phyloP scores from a whole-genome alignment of 1,140 invertebrate species.

The Zaprionus tsacasi region DNA sequence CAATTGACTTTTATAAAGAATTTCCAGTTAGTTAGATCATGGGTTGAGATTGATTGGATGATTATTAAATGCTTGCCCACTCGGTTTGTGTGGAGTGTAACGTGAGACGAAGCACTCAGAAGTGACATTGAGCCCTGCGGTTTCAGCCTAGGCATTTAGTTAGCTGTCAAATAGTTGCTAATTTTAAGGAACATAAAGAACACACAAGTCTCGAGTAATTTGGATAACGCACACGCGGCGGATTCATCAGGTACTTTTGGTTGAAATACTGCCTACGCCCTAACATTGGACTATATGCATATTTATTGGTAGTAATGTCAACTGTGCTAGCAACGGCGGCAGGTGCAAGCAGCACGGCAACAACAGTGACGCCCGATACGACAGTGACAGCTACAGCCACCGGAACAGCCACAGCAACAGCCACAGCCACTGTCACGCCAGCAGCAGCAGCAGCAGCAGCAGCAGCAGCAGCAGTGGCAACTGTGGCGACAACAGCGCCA shows the following conservation, averaged over 20 bases:
- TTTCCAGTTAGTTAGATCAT: no score
- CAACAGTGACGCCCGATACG: conserved; percentile 37
- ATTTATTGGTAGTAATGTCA: conserved; percentile 71
- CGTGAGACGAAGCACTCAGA: neutral
- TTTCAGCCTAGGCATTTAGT: conserved; percentile 46
- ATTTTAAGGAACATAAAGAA: conserved; percentile 61
- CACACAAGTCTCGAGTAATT: conserved; percentile 62
- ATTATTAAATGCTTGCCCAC: conserved; percentile 4
- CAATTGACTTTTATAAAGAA: no score
- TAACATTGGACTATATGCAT: conserved; percentile 70
- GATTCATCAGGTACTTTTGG: conserved; percentile 40
- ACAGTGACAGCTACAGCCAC: conserved; percentile 27
- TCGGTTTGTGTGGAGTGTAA: conserved; percentile 3
- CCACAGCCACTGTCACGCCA: neutral
- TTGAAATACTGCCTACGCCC: conserved; percentile 58
- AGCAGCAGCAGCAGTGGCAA: conserved; percentile 5
- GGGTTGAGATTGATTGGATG: neutral
- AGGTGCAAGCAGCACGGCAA: conserved; percentile 44
- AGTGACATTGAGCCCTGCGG: conserved; percentile 1
- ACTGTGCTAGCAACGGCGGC: conserved; percentile 64
- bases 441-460: neutral
- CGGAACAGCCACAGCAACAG: conserved; percentile 35
- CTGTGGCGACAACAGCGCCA: conserved; percentile 10
- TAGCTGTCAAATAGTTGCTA: conserved; percentile 71
- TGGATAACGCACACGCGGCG: conserved; percentile 52